Evolutionary conservation across 2,113 vertebrate species (phyloP).

Genomic region (Aldabrachelys gigantea): DNA sequence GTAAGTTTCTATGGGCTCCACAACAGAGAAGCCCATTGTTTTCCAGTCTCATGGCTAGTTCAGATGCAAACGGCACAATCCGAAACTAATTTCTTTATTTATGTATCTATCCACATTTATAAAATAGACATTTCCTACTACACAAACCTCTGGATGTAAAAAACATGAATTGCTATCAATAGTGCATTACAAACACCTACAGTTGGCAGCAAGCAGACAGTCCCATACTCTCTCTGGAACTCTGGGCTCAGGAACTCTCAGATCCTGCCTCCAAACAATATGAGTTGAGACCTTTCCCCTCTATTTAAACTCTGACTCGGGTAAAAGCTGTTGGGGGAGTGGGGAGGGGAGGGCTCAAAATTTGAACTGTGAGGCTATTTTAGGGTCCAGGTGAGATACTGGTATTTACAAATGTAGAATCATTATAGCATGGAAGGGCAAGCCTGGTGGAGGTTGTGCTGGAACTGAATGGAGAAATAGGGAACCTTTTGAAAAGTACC

Average conservation of each 20-base stretch:
- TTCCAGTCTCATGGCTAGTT: background rate
- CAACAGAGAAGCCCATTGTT: background rate
- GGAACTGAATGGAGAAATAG: background rate
- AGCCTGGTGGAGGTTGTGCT: background rate
- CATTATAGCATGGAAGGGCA: background rate
- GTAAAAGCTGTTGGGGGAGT: background rate
- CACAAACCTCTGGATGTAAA: conserved; percentile 32
- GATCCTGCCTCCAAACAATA: conserved; percentile 16
- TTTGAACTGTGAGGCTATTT: background rate
- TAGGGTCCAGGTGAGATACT: background rate
- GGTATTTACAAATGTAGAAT: background rate
- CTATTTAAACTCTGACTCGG: background rate
- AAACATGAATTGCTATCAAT: conserved; percentile 24
- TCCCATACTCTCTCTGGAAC: background rate
- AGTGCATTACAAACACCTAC: conserved; percentile 20
- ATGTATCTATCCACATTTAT: background rate
- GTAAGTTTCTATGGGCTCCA: accelerated
- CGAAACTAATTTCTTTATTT: conserved; percentile 30
- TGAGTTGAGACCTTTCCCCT: background rate
- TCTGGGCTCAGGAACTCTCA: background rate
- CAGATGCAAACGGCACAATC: background rate
- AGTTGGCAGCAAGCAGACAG: conserved; percentile 7
- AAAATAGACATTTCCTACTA: conserved; percentile 32
- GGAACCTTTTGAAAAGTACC: background rate
- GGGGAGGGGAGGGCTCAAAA: background rate